A percentile compares a stretch with the other conserved stretches of the same genome.
Conservation (phyloP, 2,113 vertebrate species). For the Pomatorhinus ruficollis region DNA sequence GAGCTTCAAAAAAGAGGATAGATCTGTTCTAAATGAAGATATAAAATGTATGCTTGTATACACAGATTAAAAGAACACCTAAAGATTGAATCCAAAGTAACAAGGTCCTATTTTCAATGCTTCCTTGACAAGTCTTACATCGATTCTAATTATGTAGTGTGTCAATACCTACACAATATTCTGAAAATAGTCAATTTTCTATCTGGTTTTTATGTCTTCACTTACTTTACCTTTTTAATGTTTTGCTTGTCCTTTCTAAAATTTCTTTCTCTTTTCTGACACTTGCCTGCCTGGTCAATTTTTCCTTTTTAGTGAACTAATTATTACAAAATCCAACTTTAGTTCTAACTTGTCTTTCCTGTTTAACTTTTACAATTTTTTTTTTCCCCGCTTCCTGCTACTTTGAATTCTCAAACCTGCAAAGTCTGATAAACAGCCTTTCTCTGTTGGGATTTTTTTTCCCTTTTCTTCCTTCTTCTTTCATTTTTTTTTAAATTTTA, state of each 20-base stretch:
- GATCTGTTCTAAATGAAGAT: not conserved
- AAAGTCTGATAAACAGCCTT: not conserved
- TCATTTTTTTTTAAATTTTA: not conserved
- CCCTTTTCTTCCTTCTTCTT: not conserved
- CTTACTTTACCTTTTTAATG: not conserved
- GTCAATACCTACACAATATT: not conserved
- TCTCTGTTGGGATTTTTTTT: not conserved
- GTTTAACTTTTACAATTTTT: not conserved
- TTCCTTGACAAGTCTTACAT: not conserved
- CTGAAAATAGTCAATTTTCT: not conserved
- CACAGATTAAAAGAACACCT: not conserved
- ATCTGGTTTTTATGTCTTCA: not conserved
- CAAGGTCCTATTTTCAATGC: not conserved
- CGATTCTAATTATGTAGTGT: not conserved
- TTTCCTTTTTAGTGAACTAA: not conserved
- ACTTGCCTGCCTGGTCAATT: not conserved
- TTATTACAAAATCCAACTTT: not conserved
- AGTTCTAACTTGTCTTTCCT: not conserved
- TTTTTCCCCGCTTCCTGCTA: not conserved
- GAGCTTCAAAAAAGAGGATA: not conserved
- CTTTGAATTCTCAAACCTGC: not conserved
- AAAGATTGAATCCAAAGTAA: not conserved
- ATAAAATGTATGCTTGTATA: not conserved
- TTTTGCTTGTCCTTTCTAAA: not conserved
- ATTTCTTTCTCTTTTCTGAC: not conserved